Evolutionary conservation across 2,888 invertebrate genomes (phyloP).

Genomic region (Patella ulyssiponensis): DNA sequence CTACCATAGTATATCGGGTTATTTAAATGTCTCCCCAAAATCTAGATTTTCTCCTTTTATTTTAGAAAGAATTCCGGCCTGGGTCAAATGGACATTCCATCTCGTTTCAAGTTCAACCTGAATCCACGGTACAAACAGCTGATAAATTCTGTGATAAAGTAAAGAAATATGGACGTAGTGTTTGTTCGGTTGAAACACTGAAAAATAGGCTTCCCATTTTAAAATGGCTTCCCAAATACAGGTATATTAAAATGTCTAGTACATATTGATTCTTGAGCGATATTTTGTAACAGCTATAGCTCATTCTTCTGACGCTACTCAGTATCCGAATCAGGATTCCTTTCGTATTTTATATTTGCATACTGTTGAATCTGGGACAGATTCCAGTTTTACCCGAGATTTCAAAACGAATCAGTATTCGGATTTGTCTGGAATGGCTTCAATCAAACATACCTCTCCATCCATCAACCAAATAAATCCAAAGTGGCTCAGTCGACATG

Average conservation of each 20-base stretch:
- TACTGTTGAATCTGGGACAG: no score
- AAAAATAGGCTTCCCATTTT: constrained; percentile 55
- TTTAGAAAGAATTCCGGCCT: background rate
- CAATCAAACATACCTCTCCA: no score
- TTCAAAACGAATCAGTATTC: no score
- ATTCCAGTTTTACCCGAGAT: no score
- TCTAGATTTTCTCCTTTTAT: background rate
- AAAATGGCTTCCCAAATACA: constrained; percentile 59
- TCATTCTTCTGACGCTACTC: background rate
- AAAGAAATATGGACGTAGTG: constrained; percentile 35
- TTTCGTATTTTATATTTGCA: no score
- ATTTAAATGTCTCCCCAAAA: no score
- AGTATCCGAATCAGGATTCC: no score
- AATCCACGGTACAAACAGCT: background rate
- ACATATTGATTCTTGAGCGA: background rate
- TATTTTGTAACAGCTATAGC: background rate
- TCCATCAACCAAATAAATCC: no score
- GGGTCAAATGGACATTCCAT: background rate
- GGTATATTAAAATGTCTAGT: constrained; percentile 37
- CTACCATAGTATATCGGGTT: no score
- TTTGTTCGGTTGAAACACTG: constrained; percentile 40
- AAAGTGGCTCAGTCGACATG: no score
- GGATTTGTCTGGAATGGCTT: no score
- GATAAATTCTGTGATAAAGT: constrained; percentile 1
- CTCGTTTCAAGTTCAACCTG: background rate